Evolutionary conservation across 2,797 vertebrate genomes (phyloP), one percentile per base, ranked within the genome.

Genomic region (Helicolenus hilgendorfi): DNA sequence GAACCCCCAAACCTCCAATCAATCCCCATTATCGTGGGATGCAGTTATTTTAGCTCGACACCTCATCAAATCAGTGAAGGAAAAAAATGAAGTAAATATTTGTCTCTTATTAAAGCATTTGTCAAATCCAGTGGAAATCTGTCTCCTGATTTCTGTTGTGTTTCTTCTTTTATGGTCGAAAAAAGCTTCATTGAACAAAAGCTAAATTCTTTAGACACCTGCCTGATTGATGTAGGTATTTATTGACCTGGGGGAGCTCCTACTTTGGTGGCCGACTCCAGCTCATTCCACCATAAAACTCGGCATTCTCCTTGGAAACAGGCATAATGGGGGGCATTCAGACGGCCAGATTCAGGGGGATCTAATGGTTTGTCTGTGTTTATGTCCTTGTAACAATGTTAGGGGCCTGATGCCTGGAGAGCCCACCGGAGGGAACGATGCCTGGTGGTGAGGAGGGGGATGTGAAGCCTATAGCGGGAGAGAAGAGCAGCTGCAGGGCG

Each of bases 291-390:
- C 79, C 79, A 87, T 91, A 94, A 92, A 95, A 96, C 94, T 92
- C 93, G 86, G 91, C 96, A 84, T 85, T 76, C 95, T 96, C 95
- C 95, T 95, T 97, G 96, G 97, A 94, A 94, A 96, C 96, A 90
- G 67, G 67, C 96, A 98, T 98, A 98, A 98, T 97, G 67, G 96
- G 95, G 94, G 93, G 94, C 93, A 97, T 97, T 98, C 96, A 98
- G 96, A 89, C 84, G 84, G 94, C 96, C 96, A 96, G 97, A 98
- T 98, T 98, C 97, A 94, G 88, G 89, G 94, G 92, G 92, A 97
- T 98, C 97, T 97, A 97, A 97, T 98, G 97, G 97, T 95, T 96
- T 97, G 97, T 98, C 97, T 97, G 95, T 97, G 97, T 98, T 98
- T 98, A 97, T 95, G 95, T 98, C 98, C 97, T 94, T 95, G 92